Evolutionary conservation across 2,888 invertebrate species (phyloP).

Genomic region (Spodoptera exigua): DNA sequence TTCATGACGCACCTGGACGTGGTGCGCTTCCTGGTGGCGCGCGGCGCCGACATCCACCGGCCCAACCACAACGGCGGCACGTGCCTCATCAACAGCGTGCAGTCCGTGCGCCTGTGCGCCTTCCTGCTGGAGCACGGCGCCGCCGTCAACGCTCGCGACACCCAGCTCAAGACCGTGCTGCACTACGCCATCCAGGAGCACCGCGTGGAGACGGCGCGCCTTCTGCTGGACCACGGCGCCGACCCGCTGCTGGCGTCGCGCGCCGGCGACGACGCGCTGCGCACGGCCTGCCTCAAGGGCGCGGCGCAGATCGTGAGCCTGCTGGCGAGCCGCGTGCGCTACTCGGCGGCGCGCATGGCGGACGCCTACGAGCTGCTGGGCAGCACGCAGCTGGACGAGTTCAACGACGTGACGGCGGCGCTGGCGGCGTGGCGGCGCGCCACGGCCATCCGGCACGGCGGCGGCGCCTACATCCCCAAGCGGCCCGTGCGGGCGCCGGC

Average conservation of each 20-base stretch:
- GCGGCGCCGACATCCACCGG: constrained; percentile 94
- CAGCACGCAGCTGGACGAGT: constrained; percentile 96
- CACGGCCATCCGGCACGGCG: constrained; percentile 68
- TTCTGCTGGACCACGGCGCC: constrained; percentile 94
- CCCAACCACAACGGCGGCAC: constrained; percentile 98
- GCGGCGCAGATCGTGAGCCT: constrained; percentile 91
- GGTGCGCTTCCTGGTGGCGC: constrained; percentile 92
- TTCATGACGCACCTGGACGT: constrained; percentile 96
- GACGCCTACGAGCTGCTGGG: constrained; percentile 96
- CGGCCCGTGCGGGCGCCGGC: constrained; percentile 89
- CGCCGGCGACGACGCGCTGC: constrained; percentile 96
- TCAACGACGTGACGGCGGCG: constrained; percentile 92
- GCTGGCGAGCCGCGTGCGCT: constrained; percentile 90
- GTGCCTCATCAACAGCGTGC: constrained; percentile 97
- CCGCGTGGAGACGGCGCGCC: constrained; percentile 94
- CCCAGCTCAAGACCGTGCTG: constrained; percentile 96
- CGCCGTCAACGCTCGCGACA: constrained; percentile 94
- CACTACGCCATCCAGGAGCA: constrained; percentile 96
- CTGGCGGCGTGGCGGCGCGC: constrained; percentile 94
- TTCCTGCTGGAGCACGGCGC: constrained; percentile 95
- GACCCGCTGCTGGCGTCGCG: constrained; percentile 93
- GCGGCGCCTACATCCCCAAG: constrained; percentile 61
- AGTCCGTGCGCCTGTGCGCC: constrained; percentile 94
- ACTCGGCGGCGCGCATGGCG: constrained; percentile 92
- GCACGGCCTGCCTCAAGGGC: constrained; percentile 93